Percentiles rank a stretch among this genome's conserved stretches.
These are phyloP conservation scores for Deroptyus accipitrinus DNA, from an alignment of 2,113 vertebrate genomes.

Conservation along the genomic window DNA sequence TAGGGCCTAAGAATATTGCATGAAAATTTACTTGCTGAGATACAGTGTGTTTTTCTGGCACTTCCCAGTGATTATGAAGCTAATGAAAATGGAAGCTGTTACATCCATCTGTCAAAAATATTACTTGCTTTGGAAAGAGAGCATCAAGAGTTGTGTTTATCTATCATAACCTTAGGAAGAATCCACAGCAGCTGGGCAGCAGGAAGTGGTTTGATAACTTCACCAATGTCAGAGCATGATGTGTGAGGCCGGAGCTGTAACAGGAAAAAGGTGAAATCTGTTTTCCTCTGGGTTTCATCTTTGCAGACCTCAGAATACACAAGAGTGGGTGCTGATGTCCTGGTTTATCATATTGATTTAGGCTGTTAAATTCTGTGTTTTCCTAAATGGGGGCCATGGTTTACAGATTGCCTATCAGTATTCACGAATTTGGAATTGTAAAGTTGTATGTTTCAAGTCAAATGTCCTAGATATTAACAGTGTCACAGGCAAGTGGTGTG, in stretches of 20 bases:
- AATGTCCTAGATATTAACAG: background rate
- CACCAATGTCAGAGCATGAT: background rate
- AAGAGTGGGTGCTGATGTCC: background rate
- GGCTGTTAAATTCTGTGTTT: background rate
- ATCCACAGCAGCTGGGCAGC: background rate
- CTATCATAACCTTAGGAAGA: background rate
- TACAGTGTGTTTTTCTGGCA: background rate
- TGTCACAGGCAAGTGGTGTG: accelerated
- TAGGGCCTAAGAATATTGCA: background rate
- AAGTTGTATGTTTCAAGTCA: background rate
- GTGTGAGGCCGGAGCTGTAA: background rate
- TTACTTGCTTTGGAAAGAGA: background rate
- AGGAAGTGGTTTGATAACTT: background rate
- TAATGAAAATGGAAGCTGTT: conserved; percentile 27
- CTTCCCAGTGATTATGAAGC: background rate
- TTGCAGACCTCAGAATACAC: background rate
- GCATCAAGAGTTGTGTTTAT: background rate
- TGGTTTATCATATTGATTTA: background rate
- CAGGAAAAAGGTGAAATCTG: background rate
- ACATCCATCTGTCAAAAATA: background rate
- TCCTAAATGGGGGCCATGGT: background rate
- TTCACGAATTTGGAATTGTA: background rate
- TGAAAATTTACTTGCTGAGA: background rate
- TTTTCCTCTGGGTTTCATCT: background rate
- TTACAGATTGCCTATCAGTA: background rate